Conservation (phyloP, 2,888 invertebrate genomes). For the Macrophya annulata region DNA sequence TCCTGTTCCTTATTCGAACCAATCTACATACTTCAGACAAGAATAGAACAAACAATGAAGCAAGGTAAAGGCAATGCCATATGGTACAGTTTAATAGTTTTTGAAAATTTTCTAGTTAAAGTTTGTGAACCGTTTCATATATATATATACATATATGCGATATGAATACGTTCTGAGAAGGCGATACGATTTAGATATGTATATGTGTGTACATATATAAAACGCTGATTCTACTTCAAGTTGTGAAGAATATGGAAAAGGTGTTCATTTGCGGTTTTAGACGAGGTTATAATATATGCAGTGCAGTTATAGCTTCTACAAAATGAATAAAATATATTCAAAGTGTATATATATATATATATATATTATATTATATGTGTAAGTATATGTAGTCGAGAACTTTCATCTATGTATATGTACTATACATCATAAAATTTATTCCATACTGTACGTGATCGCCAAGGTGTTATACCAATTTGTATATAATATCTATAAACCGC, state of each 20-base stretch:
- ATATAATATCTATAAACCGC: conserved; percentile 61
- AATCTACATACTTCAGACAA: too few relatives aligned
- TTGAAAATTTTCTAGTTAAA: neutral
- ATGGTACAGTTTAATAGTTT: neutral
- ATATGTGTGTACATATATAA: neutral
- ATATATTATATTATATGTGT: too few relatives aligned
- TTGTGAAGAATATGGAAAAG: neutral
- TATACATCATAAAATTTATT: neutral
- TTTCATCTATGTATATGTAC: neutral
- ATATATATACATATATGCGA: too few relatives aligned
- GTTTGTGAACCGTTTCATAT: neutral
- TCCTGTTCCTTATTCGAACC: too few relatives aligned
- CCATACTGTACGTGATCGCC: conserved; percentile 67
- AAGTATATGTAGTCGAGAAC: neutral
- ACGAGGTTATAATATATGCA: neutral
- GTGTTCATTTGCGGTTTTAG: conserved; percentile 3
- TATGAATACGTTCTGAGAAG: neutral
- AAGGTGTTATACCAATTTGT: conserved; percentile 70
- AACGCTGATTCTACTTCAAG: neutral
- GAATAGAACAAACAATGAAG: too few relatives aligned
- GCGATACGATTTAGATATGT: too few relatives aligned
- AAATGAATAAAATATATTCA: conserved; percentile 1
- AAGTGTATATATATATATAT: too few relatives aligned
- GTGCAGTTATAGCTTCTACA: neutral
- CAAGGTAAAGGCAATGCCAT: neutral